Base-by-base conservation (phyloP, 2,797 vertebrate genomes). In the Enteromius anoplus region DNA sequence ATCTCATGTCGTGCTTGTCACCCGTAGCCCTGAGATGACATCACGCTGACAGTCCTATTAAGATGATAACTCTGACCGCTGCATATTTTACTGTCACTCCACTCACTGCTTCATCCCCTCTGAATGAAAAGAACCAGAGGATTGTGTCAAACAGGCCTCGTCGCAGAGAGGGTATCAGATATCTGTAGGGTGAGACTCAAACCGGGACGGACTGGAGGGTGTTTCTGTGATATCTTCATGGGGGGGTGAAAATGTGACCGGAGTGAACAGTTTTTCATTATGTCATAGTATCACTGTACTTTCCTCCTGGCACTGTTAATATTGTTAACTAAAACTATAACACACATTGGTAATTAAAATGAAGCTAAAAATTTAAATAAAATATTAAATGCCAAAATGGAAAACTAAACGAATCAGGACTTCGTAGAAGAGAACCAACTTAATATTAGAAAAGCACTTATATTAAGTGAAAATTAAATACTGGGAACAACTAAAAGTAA, bases 1-100 rank as follows among this genome's bases (percentile, higher is more conserved):
- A 81, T 92, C 90, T 89, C 88, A 92, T 89, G 91, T 92, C 91
- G 87, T 23, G 85, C 78, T 87, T 91, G 90, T 93, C 91, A 90
- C 76, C 29, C 5, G 82, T 80, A 86, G 90, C 88, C 90, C 88
- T 84, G 86, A 86, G 89, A 91, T 53, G 88, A 91, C 84, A 66
- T 88, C 79, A 55, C 45, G 53, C 75, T 89, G 92, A 93, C 91
- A 92, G 91, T 82, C 90, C 91, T 89, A 91, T 93, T 90, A 92
- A 88, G 78, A 89, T 86, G 88, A 91, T 88, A 88, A 87, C 90
- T 90, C 71, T 37, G 76, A 82, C 8, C 69, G 84, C 82, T 84
- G 89, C 81, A 92, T 91, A 90, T 77, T 90, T 92, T 90, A 90
- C 89, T 68, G 86, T 82, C 87, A 81, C 77, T 82, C 72, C 82